Evolutionary conservation across 2,797 vertebrate genomes (phyloP).

Genomic region (Premnoplex brunnescens): DNA sequence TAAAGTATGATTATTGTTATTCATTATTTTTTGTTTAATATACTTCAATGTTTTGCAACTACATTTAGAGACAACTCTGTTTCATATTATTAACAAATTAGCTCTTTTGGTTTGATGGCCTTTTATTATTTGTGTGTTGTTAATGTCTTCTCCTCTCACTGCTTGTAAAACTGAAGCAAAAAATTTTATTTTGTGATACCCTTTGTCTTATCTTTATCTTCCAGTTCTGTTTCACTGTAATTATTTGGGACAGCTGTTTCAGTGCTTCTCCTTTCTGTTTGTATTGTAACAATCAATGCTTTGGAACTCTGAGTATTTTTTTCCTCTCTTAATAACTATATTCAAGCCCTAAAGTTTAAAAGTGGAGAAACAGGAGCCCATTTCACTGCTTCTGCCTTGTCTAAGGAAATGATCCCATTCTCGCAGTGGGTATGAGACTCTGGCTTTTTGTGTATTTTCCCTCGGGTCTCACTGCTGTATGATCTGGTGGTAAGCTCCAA

Average conservation of each 20-base stretch:
- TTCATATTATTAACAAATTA: not conserved
- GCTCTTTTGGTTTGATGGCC: not conserved
- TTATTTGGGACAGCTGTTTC: not conserved
- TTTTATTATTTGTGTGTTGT: not conserved
- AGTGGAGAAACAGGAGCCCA: not conserved
- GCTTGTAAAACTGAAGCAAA: not conserved
- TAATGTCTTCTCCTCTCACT: not conserved
- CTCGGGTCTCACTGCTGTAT: not conserved
- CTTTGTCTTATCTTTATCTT: not conserved
- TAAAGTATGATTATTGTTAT: not conserved
- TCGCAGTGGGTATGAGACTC: not conserved
- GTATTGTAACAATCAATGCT: not conserved
- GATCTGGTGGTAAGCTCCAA: not conserved
- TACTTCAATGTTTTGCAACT: not conserved
- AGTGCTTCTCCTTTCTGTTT: not conserved
- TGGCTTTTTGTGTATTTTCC: not conserved
- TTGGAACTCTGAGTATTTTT: not conserved
- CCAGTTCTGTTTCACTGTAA: not conserved
- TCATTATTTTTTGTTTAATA: not conserved
- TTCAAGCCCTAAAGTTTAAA: not conserved
- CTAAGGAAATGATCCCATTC: not conserved
- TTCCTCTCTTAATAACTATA: accelerated
- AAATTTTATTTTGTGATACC: not conserved
- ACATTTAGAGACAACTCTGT: not conserved
- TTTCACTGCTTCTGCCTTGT: not conserved